phyloP scores from a whole-genome alignment of 53 echinoderm and acorn worm species.

The Holothuria scabra region DNA sequence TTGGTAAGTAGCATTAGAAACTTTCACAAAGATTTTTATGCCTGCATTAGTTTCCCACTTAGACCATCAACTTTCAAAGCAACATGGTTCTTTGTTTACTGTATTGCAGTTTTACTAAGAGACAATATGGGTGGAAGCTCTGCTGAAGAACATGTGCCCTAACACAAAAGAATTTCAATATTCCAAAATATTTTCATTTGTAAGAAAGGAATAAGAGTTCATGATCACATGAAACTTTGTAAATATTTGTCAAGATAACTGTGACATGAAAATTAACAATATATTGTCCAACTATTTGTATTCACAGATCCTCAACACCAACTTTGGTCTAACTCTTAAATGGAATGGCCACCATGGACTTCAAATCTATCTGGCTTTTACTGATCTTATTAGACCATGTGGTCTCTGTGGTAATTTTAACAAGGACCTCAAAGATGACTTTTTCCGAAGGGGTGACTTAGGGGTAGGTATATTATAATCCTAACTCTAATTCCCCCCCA shows the following conservation, averaged over 20 bases:
- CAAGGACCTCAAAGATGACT: slow-evolving; percentile 17
- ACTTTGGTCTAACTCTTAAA: slow-evolving; percentile 37
- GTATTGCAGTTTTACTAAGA: too few species aligned
- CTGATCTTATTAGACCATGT: not conserved
- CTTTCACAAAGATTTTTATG: not conserved
- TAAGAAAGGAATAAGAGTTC: too few species aligned
- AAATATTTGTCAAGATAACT: too few species aligned
- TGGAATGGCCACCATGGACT: slow-evolving; percentile 47
- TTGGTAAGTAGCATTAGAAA: slow-evolving; percentile 17
- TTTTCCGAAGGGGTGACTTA: not conserved
- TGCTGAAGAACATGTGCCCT: too few species aligned
- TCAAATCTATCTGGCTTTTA: slow-evolving; percentile 22
- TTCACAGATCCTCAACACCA: slow-evolving; percentile 28
- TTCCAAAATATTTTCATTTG: too few species aligned
- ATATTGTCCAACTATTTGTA: not conserved
- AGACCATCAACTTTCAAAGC: too few species aligned
- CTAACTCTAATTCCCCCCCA: not conserved
- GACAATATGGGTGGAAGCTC: too few species aligned
- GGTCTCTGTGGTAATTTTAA: slow-evolving; percentile 57
- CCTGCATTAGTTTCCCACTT: too few species aligned
- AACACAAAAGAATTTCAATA: too few species aligned
- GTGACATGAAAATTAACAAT: too few species aligned
- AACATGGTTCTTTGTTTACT: too few species aligned
- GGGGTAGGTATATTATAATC: slow-evolving; percentile 6
- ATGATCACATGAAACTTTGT: too few species aligned